These are phyloP conservation scores for Linyphia triangularis DNA, from an alignment of 2,888 invertebrate genomes.

Conservation along the genomic window DNA sequence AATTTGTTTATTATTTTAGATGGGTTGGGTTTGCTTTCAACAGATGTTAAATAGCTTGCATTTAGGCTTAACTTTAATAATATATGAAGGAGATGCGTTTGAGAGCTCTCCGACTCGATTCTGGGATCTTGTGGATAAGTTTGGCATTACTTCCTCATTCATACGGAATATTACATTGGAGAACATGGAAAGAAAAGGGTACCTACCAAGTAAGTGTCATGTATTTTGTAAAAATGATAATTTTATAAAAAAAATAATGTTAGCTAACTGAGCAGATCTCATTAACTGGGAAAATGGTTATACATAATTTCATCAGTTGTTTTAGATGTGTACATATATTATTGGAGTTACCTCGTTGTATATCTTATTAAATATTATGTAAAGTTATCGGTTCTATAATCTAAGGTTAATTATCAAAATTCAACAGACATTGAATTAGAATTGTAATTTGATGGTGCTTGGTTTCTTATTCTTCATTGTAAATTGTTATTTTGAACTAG, in stretches of 20 bases:
- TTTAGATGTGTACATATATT: too few relatives aligned
- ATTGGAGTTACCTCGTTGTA: too few relatives aligned
- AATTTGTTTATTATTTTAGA: constrained; percentile 77
- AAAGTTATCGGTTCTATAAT: too few relatives aligned
- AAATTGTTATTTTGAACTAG: too few relatives aligned
- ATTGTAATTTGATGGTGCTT: too few relatives aligned
- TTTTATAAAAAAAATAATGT: too few relatives aligned
- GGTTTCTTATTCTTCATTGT: too few relatives aligned
- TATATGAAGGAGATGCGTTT: constrained; percentile 83
- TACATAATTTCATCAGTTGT: background rate
- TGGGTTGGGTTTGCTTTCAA: constrained; percentile 85
- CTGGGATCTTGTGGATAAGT: constrained; percentile 69
- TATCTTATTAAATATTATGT: too few relatives aligned
- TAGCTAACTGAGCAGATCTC: too few relatives aligned
- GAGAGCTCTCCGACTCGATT: constrained; percentile 81
- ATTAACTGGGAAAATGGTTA: background rate
- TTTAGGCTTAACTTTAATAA: constrained; percentile 81
- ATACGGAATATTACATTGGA: constrained; percentile 83
- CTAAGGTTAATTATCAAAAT: too few relatives aligned
- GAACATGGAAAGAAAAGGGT: constrained; percentile 81
- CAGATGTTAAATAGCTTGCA: constrained; percentile 82
- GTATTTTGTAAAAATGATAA: too few relatives aligned
- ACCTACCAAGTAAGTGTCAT: constrained; percentile 38
- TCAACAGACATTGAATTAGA: too few relatives aligned
- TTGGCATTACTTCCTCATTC: constrained; percentile 82